Conservation (phyloP, 2,113 vertebrate species). For the Caretta caretta region DNA sequence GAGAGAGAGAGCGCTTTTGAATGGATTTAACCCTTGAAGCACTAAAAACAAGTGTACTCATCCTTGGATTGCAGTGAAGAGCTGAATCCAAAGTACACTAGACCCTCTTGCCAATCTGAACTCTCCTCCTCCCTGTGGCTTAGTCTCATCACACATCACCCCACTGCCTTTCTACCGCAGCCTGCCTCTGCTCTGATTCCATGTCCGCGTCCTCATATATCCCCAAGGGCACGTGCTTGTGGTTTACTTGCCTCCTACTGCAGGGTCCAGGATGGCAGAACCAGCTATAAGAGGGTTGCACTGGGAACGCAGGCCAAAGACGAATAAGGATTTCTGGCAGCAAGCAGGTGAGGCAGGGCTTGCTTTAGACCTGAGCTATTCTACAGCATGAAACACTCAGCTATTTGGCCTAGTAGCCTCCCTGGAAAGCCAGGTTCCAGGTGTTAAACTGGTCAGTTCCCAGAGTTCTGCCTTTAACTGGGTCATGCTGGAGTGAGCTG, state of each 20-base stretch:
- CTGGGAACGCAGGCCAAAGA: neutral
- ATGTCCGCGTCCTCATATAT: accelerated
- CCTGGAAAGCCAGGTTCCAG: neutral
- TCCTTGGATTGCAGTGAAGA: neutral
- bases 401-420: neutral
- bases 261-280: neutral
- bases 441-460: neutral
- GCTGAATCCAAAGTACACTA: neutral
- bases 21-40: constrained; percentile 39
- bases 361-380: neutral
- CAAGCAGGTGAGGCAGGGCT: neutral
- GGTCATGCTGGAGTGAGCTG: neutral
- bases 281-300: neutral
- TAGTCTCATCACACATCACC: neutral
- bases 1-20: neutral
- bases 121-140: neutral
- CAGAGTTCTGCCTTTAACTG: neutral
- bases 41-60: neutral
- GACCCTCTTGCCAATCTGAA: neutral
- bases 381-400: neutral
- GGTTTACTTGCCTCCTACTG: neutral
- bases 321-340: neutral
- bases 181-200: neutral
- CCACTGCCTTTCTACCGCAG: neutral
- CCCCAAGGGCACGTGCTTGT: neutral